Percentiles rank a stretch among this genome's conserved stretches.
These are phyloP conservation scores for Stichopus chloronotus DNA, from an alignment of 35 echinoderm and acorn worm genomes.

Conservation along the genomic window DNA sequence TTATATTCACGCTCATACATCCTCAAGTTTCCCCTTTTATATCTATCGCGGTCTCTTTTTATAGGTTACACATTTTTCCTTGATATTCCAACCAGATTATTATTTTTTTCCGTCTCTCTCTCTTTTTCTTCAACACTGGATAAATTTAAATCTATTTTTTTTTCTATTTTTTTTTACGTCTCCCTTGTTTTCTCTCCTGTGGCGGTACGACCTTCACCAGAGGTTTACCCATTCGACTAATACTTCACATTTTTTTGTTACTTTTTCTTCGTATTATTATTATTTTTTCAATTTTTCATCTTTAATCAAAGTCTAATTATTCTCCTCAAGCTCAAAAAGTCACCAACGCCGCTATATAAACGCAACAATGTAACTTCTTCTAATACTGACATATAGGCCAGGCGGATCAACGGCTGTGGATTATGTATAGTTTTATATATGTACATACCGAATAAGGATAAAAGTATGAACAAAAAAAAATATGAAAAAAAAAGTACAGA, in stretches of 20 bases:
- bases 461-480: neutral
- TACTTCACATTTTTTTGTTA: neutral
- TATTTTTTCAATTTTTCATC: neutral
- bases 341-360: neutral
- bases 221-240: neutral
- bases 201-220: constrained; percentile 8
- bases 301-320: neutral
- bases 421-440: neutral
- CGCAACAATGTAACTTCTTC: constrained; percentile 5
- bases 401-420: neutral
- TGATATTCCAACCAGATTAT: too few species aligned
- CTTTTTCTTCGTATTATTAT: neutral
- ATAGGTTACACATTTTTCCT: too few species aligned
- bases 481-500: constrained; percentile 1
- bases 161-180: neutral
- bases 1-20: too few species aligned
- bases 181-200: neutral
- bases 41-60: too few species aligned
- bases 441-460: neutral
- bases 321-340: neutral
- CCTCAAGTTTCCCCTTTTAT: too few species aligned
- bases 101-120: too few species aligned
- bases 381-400: neutral
- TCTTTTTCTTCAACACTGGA: too few species aligned
- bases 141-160: neutral